phyloP scores from a whole-genome alignment of 2,888 invertebrate genomes.

The Biston stratarius region DNA sequence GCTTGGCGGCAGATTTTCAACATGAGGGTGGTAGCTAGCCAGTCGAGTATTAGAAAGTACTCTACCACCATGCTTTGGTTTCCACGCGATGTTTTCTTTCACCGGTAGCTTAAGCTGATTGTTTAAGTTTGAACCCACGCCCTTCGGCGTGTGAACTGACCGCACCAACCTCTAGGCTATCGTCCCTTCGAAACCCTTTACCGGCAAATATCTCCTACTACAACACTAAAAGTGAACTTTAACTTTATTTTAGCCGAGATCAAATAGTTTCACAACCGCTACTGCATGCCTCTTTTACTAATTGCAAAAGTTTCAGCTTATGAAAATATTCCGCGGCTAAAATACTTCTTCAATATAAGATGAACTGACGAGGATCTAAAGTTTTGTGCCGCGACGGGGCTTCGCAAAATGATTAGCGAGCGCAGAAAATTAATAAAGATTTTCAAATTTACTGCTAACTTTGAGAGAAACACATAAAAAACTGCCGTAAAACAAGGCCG shows the following conservation, averaged over 20 bases:
- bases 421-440: conserved; percentile 11
- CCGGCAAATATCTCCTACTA: conserved; percentile 1
- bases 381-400: conserved; percentile 19
- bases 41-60: too few relatives aligned
- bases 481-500: background rate
- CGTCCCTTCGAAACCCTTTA: background rate
- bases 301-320: conserved; percentile 56
- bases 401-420: conserved; percentile 26
- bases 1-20: too few relatives aligned
- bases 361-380: conserved; percentile 26
- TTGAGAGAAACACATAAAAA: background rate
- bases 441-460: background rate
- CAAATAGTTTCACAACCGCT: conserved; percentile 40
- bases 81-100: too few relatives aligned
- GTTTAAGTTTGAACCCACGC: too few relatives aligned
- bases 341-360: conserved; percentile 46
- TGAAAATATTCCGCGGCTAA: conserved; percentile 53
- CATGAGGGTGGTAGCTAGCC: too few relatives aligned
- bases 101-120: too few relatives aligned
- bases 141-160: too few relatives aligned
- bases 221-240: conserved; percentile 15
- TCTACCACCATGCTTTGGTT: too few relatives aligned
- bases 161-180: too few relatives aligned
- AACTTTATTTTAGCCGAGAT: conserved; percentile 29
- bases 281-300: conserved; percentile 46